Conservation (phyloP, 2,113 vertebrate species). For the Anser cygnoides region DNA sequence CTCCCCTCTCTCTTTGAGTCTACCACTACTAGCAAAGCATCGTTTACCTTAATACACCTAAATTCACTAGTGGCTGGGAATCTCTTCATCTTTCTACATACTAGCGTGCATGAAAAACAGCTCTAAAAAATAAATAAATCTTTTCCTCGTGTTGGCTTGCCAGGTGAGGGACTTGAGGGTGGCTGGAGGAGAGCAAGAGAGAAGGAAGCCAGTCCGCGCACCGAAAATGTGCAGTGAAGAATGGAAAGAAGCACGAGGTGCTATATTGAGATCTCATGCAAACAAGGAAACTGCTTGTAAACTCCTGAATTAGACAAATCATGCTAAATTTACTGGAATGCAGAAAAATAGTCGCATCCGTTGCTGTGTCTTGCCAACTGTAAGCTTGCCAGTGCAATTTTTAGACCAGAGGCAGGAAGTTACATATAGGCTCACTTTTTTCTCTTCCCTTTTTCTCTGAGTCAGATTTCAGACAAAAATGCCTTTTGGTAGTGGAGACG, state of each 20-base stretch:
- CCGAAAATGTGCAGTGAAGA: not conserved
- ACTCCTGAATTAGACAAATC: constrained; percentile 14
- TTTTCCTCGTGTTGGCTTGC: not conserved
- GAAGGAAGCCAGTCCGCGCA: not conserved
- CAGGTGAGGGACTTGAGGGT: not conserved
- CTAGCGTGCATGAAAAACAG: not conserved
- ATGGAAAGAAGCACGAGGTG: not conserved
- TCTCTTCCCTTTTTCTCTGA: not conserved
- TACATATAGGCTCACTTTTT: not conserved
- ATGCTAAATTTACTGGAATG: constrained; percentile 1
- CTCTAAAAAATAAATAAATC: not conserved
- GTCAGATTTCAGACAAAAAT: not conserved
- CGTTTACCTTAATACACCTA: not conserved
- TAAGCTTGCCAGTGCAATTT: constrained; percentile 20
- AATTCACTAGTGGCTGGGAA: not conserved
- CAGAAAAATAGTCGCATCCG: not conserved
- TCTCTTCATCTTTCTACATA: not conserved
- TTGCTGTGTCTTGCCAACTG: constrained; percentile 1
- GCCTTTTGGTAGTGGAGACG: not conserved
- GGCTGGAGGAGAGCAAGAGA: not conserved
- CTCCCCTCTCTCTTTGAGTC: not conserved
- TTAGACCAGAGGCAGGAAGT: constrained; percentile 14
- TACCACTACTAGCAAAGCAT: not conserved
- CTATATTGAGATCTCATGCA: constrained; percentile 8
- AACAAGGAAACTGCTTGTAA: not conserved